Evolutionary conservation across 2,797 vertebrate species (phyloP), one percentile per base, ranked within the genome.

Genomic region (Falco novaeseelandiae): DNA sequence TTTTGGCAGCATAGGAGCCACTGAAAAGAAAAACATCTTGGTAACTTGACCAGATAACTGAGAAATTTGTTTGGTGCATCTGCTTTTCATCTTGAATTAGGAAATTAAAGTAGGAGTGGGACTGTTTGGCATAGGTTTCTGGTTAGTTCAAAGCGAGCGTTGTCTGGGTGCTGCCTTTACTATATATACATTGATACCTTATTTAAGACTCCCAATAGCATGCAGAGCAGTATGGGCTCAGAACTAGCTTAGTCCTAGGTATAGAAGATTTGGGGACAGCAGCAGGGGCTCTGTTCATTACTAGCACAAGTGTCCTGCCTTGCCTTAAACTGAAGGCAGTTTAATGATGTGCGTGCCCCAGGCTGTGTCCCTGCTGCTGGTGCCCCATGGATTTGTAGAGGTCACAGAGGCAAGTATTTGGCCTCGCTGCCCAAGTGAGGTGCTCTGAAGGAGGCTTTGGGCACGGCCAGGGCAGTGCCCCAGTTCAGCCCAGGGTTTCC

Each of bases 271-370:
- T 57, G 29, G n/a, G 32, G 17, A 16, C 22, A 55, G 52, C 25
- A 54, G 4, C 23, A 23, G 65, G 14, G 55, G 29, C 40, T 55
- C 27, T 11, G 30, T 30, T 52, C 17, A 9, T 17, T 13, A 29
- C 11, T 6, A 18, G 49, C 44, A 29, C 36, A 74, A 65, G 80
- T n/a, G 32, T 49, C 44, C 86, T 44, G 23, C 63, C 21, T 79
- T 77, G 46, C 76, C 58, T 55, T 55, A 58, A 82, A 71, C 73
- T 29, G 13, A 19, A 26, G 71, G 14, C 29, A 38, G 8, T 57
- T 49, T 69, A 26, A 14, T 26, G 54, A 55, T 0, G 7, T 14
- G 10, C 8, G 1, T 29, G n/a, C 22, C 36, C 36, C 5, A 10
- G 38, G 48, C 40, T n/a, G 25, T 61, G 30, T 54, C 40, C 38